These are phyloP conservation scores for Lordiphosa andalusiaca DNA, from an alignment of 2,888 invertebrate genomes.

Conservation along the genomic window DNA sequence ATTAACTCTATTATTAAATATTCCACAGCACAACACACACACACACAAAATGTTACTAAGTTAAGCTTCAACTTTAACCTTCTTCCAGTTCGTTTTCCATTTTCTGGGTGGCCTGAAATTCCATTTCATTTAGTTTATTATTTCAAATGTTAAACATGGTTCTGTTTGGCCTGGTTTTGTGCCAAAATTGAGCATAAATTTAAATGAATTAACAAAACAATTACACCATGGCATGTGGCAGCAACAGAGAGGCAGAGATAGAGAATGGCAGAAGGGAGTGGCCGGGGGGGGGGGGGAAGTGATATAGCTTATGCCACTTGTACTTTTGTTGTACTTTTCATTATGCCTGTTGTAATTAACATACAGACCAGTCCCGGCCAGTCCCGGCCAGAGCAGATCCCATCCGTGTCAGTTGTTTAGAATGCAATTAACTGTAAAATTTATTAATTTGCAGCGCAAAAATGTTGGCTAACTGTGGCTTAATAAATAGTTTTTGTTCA, in stretches of 20 bases:
- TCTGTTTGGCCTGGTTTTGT: slow-evolving; percentile 35
- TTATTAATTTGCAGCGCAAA: slow-evolving; percentile 61
- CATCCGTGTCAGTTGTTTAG: slow-evolving; percentile 25
- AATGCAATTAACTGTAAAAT: slow-evolving; percentile 63
- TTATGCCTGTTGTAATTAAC: slow-evolving; percentile 13
- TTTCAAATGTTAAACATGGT: slow-evolving; percentile 51
- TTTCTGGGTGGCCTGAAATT: not conserved
- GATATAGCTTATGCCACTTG: slow-evolving; percentile 1
- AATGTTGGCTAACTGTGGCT: slow-evolving; percentile 12
- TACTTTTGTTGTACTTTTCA: slow-evolving; percentile 3
- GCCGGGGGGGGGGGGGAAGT: not conserved
- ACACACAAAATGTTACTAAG: too few relatives aligned
- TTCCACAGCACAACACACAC: too few relatives aligned
- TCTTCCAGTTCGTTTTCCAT: not conserved
- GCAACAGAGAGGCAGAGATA: not conserved
- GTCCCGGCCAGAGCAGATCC: not conserved
- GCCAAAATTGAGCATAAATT: slow-evolving; percentile 55
- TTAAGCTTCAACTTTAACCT: not conserved
- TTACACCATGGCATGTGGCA: slow-evolving; percentile 41
- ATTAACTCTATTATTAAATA: too few relatives aligned
- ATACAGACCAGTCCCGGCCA: slow-evolving; percentile 1
- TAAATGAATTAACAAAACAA: slow-evolving; percentile 74
- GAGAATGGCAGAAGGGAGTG: not conserved
- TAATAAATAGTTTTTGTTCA: slow-evolving; percentile 26
- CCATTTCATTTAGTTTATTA: slow-evolving; percentile 61